phyloP scores from a whole-genome alignment of 2,888 invertebrate genomes.

The Apamea monoglypha region DNA sequence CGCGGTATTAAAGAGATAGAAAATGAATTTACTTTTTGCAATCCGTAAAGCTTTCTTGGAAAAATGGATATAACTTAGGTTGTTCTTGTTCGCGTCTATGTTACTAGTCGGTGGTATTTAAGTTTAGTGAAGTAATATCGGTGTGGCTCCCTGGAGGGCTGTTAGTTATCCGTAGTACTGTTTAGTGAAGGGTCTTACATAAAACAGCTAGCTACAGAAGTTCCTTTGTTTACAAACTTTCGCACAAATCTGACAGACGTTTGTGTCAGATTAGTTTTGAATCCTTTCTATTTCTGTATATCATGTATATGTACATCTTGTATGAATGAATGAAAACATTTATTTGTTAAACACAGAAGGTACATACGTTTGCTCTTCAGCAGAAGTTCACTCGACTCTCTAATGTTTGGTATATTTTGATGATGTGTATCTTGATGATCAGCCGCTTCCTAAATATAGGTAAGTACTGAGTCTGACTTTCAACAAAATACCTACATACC shows the following conservation, averaged over 20 bases:
- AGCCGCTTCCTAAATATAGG: neutral
- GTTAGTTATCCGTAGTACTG: neutral
- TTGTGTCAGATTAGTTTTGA: neutral
- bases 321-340: neutral
- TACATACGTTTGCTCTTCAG: neutral
- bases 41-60: constrained; percentile 8
- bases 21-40: constrained; percentile 34
- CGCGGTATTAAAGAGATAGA: constrained; percentile 6
- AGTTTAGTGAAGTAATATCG: constrained; percentile 21
- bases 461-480: neutral
- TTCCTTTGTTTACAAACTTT: too few relatives aligned
- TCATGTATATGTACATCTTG: neutral
- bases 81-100: neutral
- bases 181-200: neutral
- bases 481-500: neutral
- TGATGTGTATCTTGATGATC: neutral
- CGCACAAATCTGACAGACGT: neutral
- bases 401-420: neutral
- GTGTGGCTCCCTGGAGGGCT: constrained; percentile 2
- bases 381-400: neutral
- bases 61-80: neutral
- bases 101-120: neutral
- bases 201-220: neutral
- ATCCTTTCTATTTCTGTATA: neutral
- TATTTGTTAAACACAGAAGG: neutral